These are phyloP conservation scores for Xiphophorus birchmanni DNA, from an alignment of 2,797 vertebrate genomes.

Conservation along the genomic window DNA sequence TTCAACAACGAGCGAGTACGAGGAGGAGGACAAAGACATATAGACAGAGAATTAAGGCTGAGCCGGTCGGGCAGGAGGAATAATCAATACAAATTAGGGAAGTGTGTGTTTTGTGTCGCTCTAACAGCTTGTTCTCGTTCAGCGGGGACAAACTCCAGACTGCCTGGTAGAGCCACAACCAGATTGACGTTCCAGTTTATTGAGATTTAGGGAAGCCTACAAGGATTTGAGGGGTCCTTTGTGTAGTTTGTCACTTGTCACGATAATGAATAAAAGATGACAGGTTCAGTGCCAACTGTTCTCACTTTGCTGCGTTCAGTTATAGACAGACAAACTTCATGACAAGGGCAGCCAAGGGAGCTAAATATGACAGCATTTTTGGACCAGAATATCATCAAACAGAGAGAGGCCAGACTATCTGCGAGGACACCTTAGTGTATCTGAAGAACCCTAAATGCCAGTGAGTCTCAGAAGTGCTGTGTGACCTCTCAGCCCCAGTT, in stretches of 20 bases:
- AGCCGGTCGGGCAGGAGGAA: slow-evolving; percentile 39
- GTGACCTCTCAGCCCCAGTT: background rate
- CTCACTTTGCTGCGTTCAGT: slow-evolving; percentile 58
- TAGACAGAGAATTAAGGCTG: slow-evolving; percentile 48
- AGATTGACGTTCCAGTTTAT: slow-evolving; percentile 71
- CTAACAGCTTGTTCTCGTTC: slow-evolving; percentile 73
- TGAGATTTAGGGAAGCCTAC: slow-evolving; percentile 69
- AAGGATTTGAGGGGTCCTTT: slow-evolving; percentile 68
- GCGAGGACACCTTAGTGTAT: slow-evolving; percentile 3
- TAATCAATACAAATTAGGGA: slow-evolving; percentile 75
- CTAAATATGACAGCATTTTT: slow-evolving; percentile 51
- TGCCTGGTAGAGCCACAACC: slow-evolving; percentile 43
- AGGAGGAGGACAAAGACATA: slow-evolving; percentile 38
- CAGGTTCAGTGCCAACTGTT: slow-evolving; percentile 62
- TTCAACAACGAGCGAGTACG: slow-evolving; percentile 34
- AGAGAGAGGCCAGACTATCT: slow-evolving; percentile 16
- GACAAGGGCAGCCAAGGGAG: slow-evolving; percentile 69
- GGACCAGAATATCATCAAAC: slow-evolving; percentile 25
- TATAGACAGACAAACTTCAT: slow-evolving; percentile 54
- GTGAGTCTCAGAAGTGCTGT: background rate
- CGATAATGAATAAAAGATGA: slow-evolving; percentile 73
- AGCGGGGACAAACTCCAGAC: slow-evolving; percentile 59
- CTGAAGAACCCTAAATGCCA: slow-evolving; percentile 9
- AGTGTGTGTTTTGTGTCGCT: slow-evolving; percentile 65
- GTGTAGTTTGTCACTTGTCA: slow-evolving; percentile 70